Conservation (phyloP, 2,797 vertebrate species). For the Semaprochilodus insignis region DNA sequence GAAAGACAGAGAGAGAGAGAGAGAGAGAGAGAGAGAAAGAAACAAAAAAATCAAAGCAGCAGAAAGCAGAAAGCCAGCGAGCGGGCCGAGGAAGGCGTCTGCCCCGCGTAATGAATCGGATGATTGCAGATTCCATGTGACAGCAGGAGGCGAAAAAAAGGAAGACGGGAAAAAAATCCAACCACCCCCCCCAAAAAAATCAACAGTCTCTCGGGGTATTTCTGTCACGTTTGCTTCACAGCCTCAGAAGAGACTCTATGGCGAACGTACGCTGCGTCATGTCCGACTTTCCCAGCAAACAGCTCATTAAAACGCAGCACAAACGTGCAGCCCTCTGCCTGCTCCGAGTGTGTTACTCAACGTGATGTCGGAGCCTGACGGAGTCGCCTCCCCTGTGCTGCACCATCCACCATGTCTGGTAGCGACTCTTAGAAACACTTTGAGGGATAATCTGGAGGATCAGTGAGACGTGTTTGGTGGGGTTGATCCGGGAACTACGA, state of each 20-base stretch:
- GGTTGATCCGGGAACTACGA: too few relatives aligned
- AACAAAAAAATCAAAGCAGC: neutral
- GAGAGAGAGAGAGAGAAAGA: neutral
- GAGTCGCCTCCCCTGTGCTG: neutral
- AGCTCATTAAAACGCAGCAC: slow-evolving; percentile 13
- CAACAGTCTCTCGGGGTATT: slow-evolving; percentile 71
- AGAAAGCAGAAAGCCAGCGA: neutral
- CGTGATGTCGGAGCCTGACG: neutral
- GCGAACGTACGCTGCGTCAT: slow-evolving; percentile 23
- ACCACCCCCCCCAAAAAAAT: slow-evolving; percentile 16
- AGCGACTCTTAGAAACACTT: neutral
- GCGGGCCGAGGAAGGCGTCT: slow-evolving; percentile 27
- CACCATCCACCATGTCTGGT: neutral
- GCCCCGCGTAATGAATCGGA: slow-evolving; percentile 38
- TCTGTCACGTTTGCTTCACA: slow-evolving; percentile 65
- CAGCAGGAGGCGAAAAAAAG: slow-evolving; percentile 72
- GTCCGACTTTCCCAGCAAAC: slow-evolving; percentile 15
- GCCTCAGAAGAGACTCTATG: slow-evolving; percentile 27
- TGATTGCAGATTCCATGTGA: slow-evolving; percentile 70
- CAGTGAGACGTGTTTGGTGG: too few relatives aligned
- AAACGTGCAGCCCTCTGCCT: neutral
- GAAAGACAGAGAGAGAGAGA: neutral
- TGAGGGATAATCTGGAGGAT: neutral
- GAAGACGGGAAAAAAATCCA: neutral
- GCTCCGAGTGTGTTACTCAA: neutral